Base-by-base conservation (phyloP, 2,888 invertebrate species). In the Leptothorax acervorum region DNA sequence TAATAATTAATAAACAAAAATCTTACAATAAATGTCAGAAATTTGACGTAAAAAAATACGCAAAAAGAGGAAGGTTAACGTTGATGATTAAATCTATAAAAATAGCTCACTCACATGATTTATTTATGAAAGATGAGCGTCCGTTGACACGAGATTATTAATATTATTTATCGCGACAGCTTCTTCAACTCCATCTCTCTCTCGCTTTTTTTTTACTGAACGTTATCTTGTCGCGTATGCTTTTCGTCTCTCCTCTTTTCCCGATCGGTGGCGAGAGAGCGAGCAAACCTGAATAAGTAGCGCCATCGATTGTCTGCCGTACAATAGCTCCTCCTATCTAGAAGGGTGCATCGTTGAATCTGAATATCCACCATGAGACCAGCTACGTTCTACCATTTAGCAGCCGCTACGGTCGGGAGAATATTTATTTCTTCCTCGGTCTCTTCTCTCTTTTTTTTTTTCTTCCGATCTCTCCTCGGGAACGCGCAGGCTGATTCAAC, bases 241-340 rank as follows among this genome's bases (percentile, higher is more conserved):
- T 87, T 84, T 45, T 87, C 74, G 74, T 68, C 39, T 85, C 75
- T 39, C 68, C 82, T 53, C 28, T 73, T 71, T 57, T 3, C n/a
- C n/a, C 11, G 48, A 18, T 42, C 53, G 73, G 53, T 35, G 57
- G 68, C 76, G 87, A 84, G 84, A 86, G 68, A 82, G 70, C 74
- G 68, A 70, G 63, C 74, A 74, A 85, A 86, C 84, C 82, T 84
- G 79, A 87, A 86, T 87, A 87, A 88, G 79, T 70, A 86, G 84
- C 81, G 88, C 84, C 87, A 86, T 88, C 88, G 88, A 88, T 88
- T 87, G 85, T 87, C 82, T 82, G 82, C 51, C 39, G 23, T 23
- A 87, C 87, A 85, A 85, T 87, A 62, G 86, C 39, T 76, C 66
- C 65, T 74, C 79, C 79, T 79, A 65, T 66, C 70, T 42, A 15